Evolutionary conservation across 2,113 vertebrate genomes (phyloP), one percentile per base, ranked within the genome.

Genomic region (Macheiramphus alcinus): DNA sequence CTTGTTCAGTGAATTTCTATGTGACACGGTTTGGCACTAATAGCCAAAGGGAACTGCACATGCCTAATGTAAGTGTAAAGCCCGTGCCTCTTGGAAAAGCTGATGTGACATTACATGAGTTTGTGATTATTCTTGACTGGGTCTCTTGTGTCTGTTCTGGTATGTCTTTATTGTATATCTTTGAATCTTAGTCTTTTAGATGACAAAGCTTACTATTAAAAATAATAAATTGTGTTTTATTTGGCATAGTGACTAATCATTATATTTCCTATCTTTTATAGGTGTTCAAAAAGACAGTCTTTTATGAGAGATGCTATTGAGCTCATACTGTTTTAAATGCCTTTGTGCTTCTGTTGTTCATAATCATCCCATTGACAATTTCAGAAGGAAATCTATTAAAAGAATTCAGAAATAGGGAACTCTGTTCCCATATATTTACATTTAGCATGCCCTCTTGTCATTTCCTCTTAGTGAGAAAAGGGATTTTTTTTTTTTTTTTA

Each of bases 51-150:
- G 91, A 38, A 25, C n/a, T 80, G 78, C 52, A 17, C 4, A 1
- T 63, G 43, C 23, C 53, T n/a, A 7, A 32, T 0, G 0, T 5
- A 11, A 9, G 38, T 6, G 61, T 9, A 6, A 53, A 75, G 16
- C 10, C 36, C 32, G 8, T 55, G 59, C 23, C 47, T 80, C 40
- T 36, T 75, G 73, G 25, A 23, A 59, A 17, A 85, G 40, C 66
- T 38, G 34, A 32, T 0, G 34, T 45, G 67, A 45, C 45, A 1
- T 34, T 61, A 43, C 7, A 2, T 2, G 58, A 81, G 29, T 32
- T 36, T n/a, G 47, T 26, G 23, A 3, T 87, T 52, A 23, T 67
- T 79, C 58, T 40, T 80, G 43, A 4, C 62, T 80, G 48, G 26
- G 9, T 63, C 47, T 47, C 55, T 85, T 7, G 7, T 63, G 47